phyloP scores from a whole-genome alignment of 2,888 invertebrate genomes.

The Teleogryllus oceanicus region DNA sequence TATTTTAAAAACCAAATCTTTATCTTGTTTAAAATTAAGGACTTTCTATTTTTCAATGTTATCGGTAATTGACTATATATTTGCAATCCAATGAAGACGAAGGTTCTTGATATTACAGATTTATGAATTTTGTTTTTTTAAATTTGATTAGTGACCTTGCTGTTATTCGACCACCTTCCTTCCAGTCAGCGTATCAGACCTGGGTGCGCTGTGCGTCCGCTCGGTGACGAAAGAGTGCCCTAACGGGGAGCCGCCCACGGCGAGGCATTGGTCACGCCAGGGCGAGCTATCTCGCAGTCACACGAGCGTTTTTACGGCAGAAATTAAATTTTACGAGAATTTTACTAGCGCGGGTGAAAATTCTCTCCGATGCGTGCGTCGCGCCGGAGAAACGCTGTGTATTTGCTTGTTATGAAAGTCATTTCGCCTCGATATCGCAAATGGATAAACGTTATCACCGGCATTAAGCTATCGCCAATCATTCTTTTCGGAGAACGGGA shows the following conservation, averaged over 20 bases:
- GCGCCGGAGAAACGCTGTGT: background rate
- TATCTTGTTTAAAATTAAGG: too few relatives aligned
- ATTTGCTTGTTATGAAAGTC: constrained; percentile 9
- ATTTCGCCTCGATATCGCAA: background rate
- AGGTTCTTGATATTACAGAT: too few relatives aligned
- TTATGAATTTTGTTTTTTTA: too few relatives aligned
- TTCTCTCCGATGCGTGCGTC: background rate
- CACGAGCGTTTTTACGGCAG: background rate
- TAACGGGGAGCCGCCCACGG: background rate
- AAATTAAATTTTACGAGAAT: background rate
- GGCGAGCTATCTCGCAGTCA: background rate
- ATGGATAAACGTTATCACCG: background rate
- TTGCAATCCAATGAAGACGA: too few relatives aligned
- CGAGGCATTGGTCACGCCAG: background rate
- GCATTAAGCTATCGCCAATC: background rate
- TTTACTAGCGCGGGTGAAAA: background rate
- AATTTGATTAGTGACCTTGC: too few relatives aligned
- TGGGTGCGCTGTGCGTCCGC: background rate
- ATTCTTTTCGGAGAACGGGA: background rate
- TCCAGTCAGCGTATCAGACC: too few relatives aligned
- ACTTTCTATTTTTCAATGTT: too few relatives aligned
- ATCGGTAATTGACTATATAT: too few relatives aligned
- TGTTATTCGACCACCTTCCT: too few relatives aligned
- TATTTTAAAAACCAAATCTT: too few relatives aligned
- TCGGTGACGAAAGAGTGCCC: background rate